Percentiles rank a stretch among this genome's conserved stretches.
These are phyloP conservation scores for Lycorma delicatula DNA, from an alignment of 1,140 invertebrate species.

Conservation along the genomic window DNA sequence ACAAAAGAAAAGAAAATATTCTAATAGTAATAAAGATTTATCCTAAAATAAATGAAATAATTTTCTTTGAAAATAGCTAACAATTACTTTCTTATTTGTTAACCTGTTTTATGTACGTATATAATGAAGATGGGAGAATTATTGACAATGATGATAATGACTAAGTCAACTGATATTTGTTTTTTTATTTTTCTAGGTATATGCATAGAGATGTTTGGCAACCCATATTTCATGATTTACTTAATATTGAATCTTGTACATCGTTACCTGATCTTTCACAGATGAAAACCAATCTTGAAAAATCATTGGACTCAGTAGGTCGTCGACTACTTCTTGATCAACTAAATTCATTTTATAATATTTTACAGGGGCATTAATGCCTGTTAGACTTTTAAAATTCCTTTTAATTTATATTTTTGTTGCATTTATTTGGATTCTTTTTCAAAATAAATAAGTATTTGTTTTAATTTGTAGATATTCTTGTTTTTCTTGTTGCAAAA, in stretches of 20 bases:
- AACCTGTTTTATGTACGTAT: no score
- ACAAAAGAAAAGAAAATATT: no score
- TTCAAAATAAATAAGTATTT: not conserved
- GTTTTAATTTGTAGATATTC: not conserved
- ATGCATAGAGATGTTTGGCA: constrained; percentile 55
- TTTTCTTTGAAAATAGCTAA: no score
- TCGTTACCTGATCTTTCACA: constrained; percentile 49
- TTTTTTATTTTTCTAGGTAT: constrained; percentile 43
- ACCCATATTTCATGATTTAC: constrained; percentile 51
- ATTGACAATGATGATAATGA: not conserved
- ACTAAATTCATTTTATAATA: not conserved
- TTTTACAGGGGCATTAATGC: not conserved
- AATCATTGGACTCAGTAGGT: not conserved
- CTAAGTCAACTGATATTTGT: not conserved
- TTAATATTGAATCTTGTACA: constrained; percentile 60
- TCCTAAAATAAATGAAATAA: no score
- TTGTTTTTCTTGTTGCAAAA: not conserved
- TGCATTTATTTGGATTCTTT: not conserved
- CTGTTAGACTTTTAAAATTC: not conserved
- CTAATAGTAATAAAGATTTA: no score
- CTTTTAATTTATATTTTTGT: not conserved
- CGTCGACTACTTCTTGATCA: not conserved
- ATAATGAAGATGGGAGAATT: no score
- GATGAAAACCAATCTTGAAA: not conserved
- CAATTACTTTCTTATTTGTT: no score